These are phyloP conservation scores for Thalassarche chlororhynchos DNA, from an alignment of 2,113 vertebrate species.

Conservation along the genomic window DNA sequence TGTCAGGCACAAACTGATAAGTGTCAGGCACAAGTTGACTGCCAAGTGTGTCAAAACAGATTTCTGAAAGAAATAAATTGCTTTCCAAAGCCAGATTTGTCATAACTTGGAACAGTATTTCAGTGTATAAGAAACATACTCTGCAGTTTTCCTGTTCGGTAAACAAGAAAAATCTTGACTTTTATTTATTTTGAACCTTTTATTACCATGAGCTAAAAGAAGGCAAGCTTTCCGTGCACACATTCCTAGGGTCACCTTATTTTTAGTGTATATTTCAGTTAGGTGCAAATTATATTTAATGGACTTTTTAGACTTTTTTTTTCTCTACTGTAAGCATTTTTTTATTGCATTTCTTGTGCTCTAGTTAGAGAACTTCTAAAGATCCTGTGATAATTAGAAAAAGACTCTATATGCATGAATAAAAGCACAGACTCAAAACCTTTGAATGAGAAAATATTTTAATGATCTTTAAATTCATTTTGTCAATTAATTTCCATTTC, in stretches of 20 bases:
- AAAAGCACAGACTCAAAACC: neutral
- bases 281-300: neutral
- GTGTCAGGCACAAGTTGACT: neutral
- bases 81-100: neutral
- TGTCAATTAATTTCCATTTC: conserved; percentile 20
- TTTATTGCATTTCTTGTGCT: neutral
- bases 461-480: neutral
- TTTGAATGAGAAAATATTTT: neutral
- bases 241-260: neutral
- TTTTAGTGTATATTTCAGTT: conserved; percentile 3
- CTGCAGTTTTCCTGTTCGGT: neutral
- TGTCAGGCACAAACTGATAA: neutral
- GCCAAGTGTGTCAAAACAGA: neutral
- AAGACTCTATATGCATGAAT: neutral
- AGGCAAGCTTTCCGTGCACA: neutral
- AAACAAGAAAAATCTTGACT: neutral
- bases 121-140: neutral
- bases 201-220: neutral
- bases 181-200: neutral
- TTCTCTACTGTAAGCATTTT: neutral
- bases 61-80: conserved; percentile 4
- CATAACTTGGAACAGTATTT: neutral
- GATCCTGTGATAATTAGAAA: neutral
- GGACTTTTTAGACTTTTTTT: neutral
- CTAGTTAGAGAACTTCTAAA: neutral